Base-by-base conservation (phyloP, 2,888 invertebrate genomes). In the Tetheella fluctuosa region DNA sequence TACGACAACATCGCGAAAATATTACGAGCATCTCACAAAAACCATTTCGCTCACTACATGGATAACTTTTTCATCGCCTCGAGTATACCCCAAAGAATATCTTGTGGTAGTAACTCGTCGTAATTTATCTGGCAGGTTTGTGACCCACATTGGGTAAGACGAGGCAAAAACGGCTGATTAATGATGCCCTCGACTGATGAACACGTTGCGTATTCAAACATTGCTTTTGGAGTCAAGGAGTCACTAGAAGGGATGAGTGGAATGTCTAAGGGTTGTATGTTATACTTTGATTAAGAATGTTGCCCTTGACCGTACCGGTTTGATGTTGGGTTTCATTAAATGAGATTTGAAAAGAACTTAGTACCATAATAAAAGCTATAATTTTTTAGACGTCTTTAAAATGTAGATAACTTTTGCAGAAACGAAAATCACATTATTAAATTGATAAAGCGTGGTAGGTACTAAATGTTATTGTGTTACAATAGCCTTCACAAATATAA, bases 131-230 rank as follows among this genome's bases (percentile, higher is more conserved):
- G 30, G 54, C 54, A 58, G 52, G 55, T 60, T 52, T 58, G 52
- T 42, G 57, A 37, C 54, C 54, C 54, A 34, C 62, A 60, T 64
- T 57, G 60, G 60, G 59, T 63, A 25, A 57, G 57, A 48, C 57
- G 39, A 25, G 70, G 80, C 78, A 85, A 85, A 86, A 86, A 85
- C 80, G 70, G 63, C 73, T 84, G 86, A 86, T 86, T 85, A 85
- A 85, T 86, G 82, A 77, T 77, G 65, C 61, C 61, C 59, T 74
- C 69, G 66, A 71, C 74, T 75, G 77, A 74, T 76, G 79, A 80
- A 81, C 78, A 79, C 63, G 68, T 68, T 69, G 65, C 69, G 72
- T 75, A 77, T 77, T 76, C 79, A 79, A 81, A 77, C 70, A 70
- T 71, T 61, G 62, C 52, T 15, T 59, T 59, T 53, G 15, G 65